Evolutionary conservation across 2,113 vertebrate genomes (phyloP).

Genomic region (Proterorhinus semilunaris): DNA sequence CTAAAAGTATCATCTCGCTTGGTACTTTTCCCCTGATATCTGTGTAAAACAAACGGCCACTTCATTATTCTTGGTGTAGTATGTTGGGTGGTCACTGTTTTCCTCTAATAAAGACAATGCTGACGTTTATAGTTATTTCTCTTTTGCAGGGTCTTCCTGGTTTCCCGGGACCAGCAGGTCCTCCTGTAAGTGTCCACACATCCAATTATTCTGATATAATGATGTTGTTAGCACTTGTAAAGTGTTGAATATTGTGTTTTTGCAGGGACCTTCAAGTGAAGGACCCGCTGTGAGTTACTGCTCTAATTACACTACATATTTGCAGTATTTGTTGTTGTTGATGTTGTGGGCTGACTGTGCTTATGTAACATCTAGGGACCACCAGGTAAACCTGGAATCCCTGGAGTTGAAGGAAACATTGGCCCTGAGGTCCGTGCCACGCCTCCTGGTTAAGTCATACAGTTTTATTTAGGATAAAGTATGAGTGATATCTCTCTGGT

Average conservation of each 20-base stretch:
- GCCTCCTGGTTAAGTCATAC: too few relatives aligned
- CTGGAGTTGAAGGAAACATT: slow-evolving; percentile 80
- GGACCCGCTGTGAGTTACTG: slow-evolving; percentile 75
- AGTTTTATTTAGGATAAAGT: too few relatives aligned
- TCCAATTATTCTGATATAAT: background rate
- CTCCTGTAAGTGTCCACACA: slow-evolving; percentile 68
- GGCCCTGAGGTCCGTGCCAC: slow-evolving; percentile 74
- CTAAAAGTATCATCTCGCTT: too few relatives aligned
- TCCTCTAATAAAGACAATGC: background rate
- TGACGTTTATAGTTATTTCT: background rate
- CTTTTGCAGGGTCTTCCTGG: slow-evolving; percentile 74
- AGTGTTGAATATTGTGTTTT: slow-evolving; percentile 7
- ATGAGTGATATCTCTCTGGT: background rate
- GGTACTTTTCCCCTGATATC: too few relatives aligned
- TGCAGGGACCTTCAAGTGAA: slow-evolving; percentile 70
- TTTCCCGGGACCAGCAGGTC: slow-evolving; percentile 76
- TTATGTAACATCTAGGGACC: slow-evolving; percentile 61
- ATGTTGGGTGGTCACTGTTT: background rate
- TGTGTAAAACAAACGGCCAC: background rate
- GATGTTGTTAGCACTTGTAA: background rate
- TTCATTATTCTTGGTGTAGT: background rate
- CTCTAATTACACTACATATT: background rate
- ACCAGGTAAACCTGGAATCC: slow-evolving; percentile 76
- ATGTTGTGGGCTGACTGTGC: slow-evolving; percentile 7
- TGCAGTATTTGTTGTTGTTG: background rate